These are phyloP conservation scores for Pogona vitticeps DNA, from an alignment of 2,113 vertebrate genomes.

Conservation along the genomic window DNA sequence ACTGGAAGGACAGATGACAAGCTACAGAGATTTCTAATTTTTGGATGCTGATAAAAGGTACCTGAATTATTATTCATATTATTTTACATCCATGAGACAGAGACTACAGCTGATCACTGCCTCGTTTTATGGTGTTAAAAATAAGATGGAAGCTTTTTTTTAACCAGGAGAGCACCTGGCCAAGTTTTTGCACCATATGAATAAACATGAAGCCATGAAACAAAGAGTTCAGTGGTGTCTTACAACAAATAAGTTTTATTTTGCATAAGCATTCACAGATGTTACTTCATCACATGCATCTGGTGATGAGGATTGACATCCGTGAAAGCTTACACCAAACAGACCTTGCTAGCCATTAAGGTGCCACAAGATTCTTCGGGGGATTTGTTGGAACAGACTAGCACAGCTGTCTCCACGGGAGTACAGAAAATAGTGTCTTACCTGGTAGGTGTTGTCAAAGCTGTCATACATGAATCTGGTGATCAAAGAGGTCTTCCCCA, in stretches of 20 bases:
- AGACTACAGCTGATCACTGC: background rate
- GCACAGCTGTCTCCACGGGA: too few species aligned
- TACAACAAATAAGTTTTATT: conserved; percentile 98
- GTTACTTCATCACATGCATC: too few species aligned
- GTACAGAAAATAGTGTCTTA: too few species aligned
- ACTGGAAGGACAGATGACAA: background rate
- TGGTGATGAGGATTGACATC: too few species aligned
- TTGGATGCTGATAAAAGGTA: background rate
- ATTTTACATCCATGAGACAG: background rate
- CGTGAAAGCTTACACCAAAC: too few species aligned
- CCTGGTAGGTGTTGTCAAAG: too few species aligned
- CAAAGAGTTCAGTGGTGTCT: conserved; percentile 21
- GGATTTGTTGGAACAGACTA: too few species aligned
- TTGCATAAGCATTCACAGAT: too few species aligned
- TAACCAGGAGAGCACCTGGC: background rate
- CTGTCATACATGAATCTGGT: conserved; percentile 99
- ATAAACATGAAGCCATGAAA: background rate
- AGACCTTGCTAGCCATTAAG: too few species aligned
- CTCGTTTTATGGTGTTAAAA: background rate
- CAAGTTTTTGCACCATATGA: background rate
- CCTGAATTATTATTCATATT: background rate
- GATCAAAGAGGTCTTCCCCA: conserved; percentile 97
- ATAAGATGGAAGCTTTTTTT: background rate
- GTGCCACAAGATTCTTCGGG: too few species aligned
- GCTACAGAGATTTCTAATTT: background rate